Percentiles rank a stretch among this genome's conserved stretches.
phyloP scores from a whole-genome alignment of 2,888 invertebrate species.

The Drosophila monieri region DNA sequence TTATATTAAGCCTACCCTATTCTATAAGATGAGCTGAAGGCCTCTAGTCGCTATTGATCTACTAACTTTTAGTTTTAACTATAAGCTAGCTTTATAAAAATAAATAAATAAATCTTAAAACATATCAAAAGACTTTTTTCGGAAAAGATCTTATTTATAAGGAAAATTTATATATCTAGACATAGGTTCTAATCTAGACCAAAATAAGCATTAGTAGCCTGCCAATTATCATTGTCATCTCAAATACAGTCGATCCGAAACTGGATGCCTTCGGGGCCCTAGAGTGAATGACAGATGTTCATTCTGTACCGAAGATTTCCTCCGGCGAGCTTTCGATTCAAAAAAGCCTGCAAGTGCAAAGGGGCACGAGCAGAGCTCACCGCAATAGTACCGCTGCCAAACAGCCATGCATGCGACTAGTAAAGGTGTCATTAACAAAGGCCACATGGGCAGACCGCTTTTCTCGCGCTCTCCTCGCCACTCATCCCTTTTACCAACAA shows the following conservation, averaged over 20 bases:
- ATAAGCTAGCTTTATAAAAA: too few relatives aligned
- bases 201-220: not conserved
- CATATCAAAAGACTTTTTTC: too few relatives aligned
- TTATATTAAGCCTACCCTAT: too few relatives aligned
- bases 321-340: not conserved
- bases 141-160: too few relatives aligned
- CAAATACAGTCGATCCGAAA: not conserved
- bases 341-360: conserved; percentile 24
- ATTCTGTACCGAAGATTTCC: conserved; percentile 11
- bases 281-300: not conserved
- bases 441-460: conserved; percentile 23
- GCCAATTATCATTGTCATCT: not conserved
- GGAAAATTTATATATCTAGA: too few relatives aligned
- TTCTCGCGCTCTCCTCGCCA: conserved; percentile 8
- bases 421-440: conserved; percentile 59
- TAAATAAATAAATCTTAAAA: too few relatives aligned
- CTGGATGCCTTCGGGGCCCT: not conserved
- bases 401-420: conserved; percentile 10
- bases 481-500: conserved; percentile 2
- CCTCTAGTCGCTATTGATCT: too few relatives aligned
- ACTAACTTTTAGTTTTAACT: too few relatives aligned
- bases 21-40: too few relatives aligned
- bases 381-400: conserved; percentile 5
- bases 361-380: conserved; percentile 8
- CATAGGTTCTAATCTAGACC: too few relatives aligned